Evolutionary conservation across 2,113 vertebrate genomes (phyloP).

Genomic region (Leptosomus discolor): DNA sequence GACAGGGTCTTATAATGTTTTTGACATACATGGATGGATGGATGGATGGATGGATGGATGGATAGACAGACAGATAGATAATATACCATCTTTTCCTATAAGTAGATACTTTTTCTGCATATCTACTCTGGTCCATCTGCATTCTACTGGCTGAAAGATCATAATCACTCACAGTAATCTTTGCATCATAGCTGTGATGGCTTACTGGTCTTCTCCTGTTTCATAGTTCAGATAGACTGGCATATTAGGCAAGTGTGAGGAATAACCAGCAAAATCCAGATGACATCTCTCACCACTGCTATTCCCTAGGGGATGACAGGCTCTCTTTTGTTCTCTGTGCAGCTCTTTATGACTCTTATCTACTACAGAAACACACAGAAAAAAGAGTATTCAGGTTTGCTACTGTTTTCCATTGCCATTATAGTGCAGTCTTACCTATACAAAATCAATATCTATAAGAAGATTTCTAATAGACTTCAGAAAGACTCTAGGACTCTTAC

Average conservation of each 20-base stretch:
- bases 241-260: background rate
- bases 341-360: background rate
- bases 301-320: background rate
- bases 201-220: background rate
- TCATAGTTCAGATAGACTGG: background rate
- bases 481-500: background rate
- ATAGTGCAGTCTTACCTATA: background rate
- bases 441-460: background rate
- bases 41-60: background rate
- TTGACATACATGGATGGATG: too few relatives aligned
- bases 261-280: background rate
- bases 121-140: background rate
- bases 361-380: background rate
- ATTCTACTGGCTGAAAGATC: background rate
- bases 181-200: background rate
- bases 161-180: background rate
- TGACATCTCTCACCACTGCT: rapidly evolving
- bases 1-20: background rate
- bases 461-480: background rate
- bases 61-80: background rate
- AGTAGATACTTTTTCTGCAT: background rate
- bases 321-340: background rate
- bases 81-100: background rate
- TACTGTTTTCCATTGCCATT: background rate
- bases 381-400: background rate